A percentile compares a stretch with the other conserved stretches of the same genome.
These are phyloP conservation scores for Anabas testudineus DNA, from an alignment of 2,797 vertebrate species.

Conservation along the genomic window DNA sequence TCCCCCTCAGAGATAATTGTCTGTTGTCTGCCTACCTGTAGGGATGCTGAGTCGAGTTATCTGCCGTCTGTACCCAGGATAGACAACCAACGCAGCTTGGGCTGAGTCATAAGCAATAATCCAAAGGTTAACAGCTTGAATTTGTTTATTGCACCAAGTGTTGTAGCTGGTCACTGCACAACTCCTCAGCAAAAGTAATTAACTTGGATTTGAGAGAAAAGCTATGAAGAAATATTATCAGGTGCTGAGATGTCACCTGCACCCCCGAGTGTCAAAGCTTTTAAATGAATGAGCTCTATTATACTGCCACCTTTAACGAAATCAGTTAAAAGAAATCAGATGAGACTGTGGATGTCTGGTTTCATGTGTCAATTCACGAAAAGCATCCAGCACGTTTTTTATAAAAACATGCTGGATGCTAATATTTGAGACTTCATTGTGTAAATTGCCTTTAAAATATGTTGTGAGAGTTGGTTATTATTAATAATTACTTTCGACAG, in stretches of 20 bases:
- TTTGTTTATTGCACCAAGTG: background rate
- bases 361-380: no score
- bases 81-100: slow-evolving; percentile 4
- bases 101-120: slow-evolving; percentile 14
- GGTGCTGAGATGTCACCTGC: background rate
- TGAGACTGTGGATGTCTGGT: no score
- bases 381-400: no score
- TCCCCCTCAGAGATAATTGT: slow-evolving; percentile 15
- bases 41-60: slow-evolving; percentile 15
- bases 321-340: no score
- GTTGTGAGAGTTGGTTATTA: no score
- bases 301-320: no score
- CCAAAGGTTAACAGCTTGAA: slow-evolving; percentile 5
- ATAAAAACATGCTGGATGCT: no score
- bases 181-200: slow-evolving; percentile 1
- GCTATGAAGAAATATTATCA: background rate
- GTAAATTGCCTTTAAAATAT: no score
- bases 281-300: no score
- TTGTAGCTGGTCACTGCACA: background rate
- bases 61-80: slow-evolving; percentile 8
- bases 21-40: slow-evolving; percentile 33
- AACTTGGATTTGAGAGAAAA: background rate
- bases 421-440: no score
- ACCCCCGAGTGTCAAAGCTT: background rate
- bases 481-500: background rate